A percentile compares a stretch with the other conserved stretches of the same genome.
Conservation (phyloP, 2,888 invertebrate genomes). For the Aplocera efformata region DNA sequence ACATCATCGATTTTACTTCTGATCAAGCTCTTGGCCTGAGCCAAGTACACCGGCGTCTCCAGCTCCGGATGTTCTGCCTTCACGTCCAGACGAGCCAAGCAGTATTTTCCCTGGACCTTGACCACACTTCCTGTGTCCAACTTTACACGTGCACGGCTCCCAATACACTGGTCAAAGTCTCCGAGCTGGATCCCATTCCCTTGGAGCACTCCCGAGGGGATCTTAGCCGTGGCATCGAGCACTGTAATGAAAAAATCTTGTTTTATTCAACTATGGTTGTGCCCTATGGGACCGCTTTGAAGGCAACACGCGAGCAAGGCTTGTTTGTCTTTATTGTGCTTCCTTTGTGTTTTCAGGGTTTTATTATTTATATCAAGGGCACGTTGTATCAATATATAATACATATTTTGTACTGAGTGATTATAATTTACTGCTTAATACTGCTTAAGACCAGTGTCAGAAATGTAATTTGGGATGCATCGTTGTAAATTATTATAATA, state of each 20-base stretch:
- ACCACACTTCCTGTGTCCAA: slow-evolving; percentile 80
- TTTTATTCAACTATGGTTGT: slow-evolving; percentile 38
- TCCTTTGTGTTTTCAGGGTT: slow-evolving; percentile 25
- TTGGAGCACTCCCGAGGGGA: slow-evolving; percentile 84
- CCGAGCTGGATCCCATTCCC: slow-evolving; percentile 87
- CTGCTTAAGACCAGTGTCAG: too few relatives aligned
- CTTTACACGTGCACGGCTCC: slow-evolving; percentile 80
- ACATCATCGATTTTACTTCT: slow-evolving; percentile 83
- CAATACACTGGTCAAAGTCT: slow-evolving; percentile 85
- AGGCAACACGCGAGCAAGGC: slow-evolving; percentile 26
- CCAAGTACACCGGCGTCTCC: slow-evolving; percentile 82
- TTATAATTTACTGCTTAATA: too few relatives aligned
- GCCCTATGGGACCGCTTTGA: slow-evolving; percentile 37
- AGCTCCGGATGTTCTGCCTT: slow-evolving; percentile 79
- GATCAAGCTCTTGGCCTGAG: slow-evolving; percentile 83
- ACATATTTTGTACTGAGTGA: too few relatives aligned
- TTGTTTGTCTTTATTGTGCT: slow-evolving; percentile 23
- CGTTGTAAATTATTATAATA: too few relatives aligned
- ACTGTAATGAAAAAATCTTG: slow-evolving; percentile 77
- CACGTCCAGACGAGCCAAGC: slow-evolving; percentile 83
- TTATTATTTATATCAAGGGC: slow-evolving; percentile 16
- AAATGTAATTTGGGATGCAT: too few relatives aligned
- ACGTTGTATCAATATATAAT: too few relatives aligned
- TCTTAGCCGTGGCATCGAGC: slow-evolving; percentile 86
- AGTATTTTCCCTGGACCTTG: slow-evolving; percentile 85